Evolutionary conservation across 2,797 vertebrate genomes (phyloP).

Genomic region (Chromis chromis): DNA sequence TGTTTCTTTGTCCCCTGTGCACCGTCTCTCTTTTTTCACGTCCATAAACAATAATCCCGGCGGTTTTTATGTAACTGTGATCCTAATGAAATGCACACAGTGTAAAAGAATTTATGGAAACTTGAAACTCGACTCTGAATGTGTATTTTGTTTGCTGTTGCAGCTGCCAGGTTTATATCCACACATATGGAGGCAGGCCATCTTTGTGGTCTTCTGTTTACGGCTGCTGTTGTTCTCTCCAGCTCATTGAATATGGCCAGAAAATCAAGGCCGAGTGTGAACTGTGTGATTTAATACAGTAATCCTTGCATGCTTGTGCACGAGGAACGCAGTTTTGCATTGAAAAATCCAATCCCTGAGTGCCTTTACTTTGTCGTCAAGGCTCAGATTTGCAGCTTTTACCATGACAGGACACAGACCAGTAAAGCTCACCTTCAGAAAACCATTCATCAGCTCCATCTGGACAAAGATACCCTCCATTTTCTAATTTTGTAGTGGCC

Average conservation of each 20-base stretch:
- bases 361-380: conserved; percentile 39
- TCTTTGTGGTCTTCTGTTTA: conserved; percentile 37
- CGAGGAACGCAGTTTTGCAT: conserved; percentile 26
- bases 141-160: conserved; percentile 19
- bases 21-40: not conserved
- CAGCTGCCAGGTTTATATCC: conserved; percentile 35
- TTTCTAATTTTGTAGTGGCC: conserved; percentile 8
- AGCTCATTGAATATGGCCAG: conserved; percentile 40
- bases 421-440: conserved; percentile 9
- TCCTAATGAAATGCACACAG: conserved; percentile 13
- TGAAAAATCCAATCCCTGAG: not conserved
- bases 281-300: conserved; percentile 26
- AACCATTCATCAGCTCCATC: conserved; percentile 28
- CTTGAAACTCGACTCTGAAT: conserved; percentile 6
- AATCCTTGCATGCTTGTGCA: conserved; percentile 12
- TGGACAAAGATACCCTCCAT: conserved; percentile 35
- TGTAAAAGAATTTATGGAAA: conserved; percentile 20
- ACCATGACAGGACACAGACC: conserved; percentile 42
- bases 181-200: conserved; percentile 26
- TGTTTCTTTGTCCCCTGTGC: not conserved
- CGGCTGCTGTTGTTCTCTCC: conserved; percentile 45
- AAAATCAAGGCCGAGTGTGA: conserved; percentile 44
- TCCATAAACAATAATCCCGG: conserved; percentile 9
- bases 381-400: conserved; percentile 21
- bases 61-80: conserved; percentile 4